phyloP scores from a whole-genome alignment of 2,888 invertebrate genomes.

The Drosophila kuntzei region DNA sequence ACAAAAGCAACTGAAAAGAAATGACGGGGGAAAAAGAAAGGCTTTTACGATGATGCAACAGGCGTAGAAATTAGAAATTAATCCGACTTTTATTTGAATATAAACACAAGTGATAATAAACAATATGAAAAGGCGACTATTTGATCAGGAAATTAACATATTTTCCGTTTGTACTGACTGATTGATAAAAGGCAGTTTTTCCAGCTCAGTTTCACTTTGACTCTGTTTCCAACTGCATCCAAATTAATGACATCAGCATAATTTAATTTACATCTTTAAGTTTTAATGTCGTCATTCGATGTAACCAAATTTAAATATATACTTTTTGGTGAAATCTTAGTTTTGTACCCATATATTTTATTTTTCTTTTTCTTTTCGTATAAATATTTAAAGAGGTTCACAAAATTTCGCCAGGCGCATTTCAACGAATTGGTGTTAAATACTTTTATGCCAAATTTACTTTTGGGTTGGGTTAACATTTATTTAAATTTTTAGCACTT shows the following conservation, averaged over 20 bases:
- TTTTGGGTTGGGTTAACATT: slow-evolving; percentile 31
- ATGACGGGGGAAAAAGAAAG: slow-evolving; percentile 29
- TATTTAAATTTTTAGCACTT: slow-evolving; percentile 54
- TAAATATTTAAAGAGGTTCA: slow-evolving; percentile 49
- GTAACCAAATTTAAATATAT: slow-evolving; percentile 40
- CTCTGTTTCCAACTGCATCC: slow-evolving; percentile 30
- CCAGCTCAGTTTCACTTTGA: slow-evolving; percentile 66
- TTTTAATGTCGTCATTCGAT: slow-evolving; percentile 28
- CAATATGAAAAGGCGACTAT: slow-evolving; percentile 23
- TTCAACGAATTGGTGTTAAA: slow-evolving; percentile 46
- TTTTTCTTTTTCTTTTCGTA: slow-evolving; percentile 15
- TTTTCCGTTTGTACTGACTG: slow-evolving; percentile 17
- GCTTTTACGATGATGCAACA: slow-evolving; percentile 50
- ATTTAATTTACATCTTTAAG: slow-evolving; percentile 46
- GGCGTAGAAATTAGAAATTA: slow-evolving; percentile 21
- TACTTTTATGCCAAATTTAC: slow-evolving; percentile 33
- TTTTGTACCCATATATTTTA: background rate
- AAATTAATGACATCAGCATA: slow-evolving; percentile 38
- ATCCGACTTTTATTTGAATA: slow-evolving; percentile 34
- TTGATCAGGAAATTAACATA: slow-evolving; percentile 41
- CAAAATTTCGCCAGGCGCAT: slow-evolving; percentile 54
- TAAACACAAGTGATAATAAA: slow-evolving; percentile 36
- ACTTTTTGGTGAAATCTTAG: slow-evolving; percentile 37
- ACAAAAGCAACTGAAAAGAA: slow-evolving; percentile 6
- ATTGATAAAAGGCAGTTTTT: slow-evolving; percentile 48